A percentile compares a stretch with the other conserved stretches of the same genome.
phyloP scores from a whole-genome alignment of 1,140 invertebrate genomes.

The Aphelinus certus region DNA sequence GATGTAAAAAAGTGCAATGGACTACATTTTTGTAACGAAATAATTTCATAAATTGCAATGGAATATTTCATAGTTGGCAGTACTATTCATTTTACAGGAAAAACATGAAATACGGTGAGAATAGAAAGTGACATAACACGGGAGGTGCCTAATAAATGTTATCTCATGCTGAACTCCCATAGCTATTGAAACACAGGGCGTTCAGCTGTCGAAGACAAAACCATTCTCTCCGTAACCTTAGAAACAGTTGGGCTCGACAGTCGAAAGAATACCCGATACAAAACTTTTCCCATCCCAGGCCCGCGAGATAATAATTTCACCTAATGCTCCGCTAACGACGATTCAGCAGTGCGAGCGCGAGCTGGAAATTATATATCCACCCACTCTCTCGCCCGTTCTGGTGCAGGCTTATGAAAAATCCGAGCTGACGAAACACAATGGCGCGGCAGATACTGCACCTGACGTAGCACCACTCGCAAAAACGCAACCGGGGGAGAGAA shows the following conservation, averaged over 20 bases:
- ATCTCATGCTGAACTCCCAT: too few species aligned
- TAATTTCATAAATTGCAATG: too few species aligned
- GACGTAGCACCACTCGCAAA: background rate
- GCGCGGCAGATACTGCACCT: background rate
- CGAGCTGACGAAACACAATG: constrained; percentile 4
- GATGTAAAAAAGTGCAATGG: too few species aligned
- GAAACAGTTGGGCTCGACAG: background rate
- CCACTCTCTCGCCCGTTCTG: background rate
- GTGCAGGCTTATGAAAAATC: background rate
- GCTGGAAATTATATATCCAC: constrained; percentile 5
- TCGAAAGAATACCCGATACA: background rate
- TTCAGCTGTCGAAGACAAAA: too few species aligned
- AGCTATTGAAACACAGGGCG: too few species aligned
- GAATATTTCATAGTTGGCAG: too few species aligned
- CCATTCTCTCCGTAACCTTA: background rate
- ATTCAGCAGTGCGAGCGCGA: background rate
- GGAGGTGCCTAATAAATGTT: too few species aligned
- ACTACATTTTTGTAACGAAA: too few species aligned
- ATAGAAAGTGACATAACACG: too few species aligned
- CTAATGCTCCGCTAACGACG: constrained; percentile 2
- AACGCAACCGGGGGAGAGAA: background rate
- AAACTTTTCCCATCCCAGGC: constrained; percentile 13
- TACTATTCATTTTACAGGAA: too few species aligned
- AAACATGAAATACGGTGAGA: too few species aligned
- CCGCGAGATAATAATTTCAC: constrained; percentile 4